Percentiles rank a stretch among this genome's conserved stretches.
phyloP scores from a whole-genome alignment of 2,113 vertebrate species.

The Corapipo altera region DNA sequence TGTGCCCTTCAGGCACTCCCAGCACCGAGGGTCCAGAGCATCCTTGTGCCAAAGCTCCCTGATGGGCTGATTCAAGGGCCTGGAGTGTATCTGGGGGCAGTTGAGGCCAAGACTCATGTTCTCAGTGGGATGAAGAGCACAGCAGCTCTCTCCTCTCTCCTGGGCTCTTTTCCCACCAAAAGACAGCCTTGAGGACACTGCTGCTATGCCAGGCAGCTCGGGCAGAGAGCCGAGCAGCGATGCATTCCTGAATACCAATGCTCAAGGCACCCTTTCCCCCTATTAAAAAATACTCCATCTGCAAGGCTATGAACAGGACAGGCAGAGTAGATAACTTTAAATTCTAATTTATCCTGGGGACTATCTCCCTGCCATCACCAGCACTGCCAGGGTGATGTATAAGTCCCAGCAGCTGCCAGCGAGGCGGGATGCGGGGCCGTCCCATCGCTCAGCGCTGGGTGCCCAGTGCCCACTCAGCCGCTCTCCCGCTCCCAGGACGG shows the following conservation, averaged over 20 bases:
- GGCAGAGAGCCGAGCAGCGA: background rate
- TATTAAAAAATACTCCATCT: background rate
- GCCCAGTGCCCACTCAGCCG: accelerated
- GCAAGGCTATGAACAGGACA: background rate
- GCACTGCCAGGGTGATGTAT: background rate
- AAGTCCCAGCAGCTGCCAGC: background rate
- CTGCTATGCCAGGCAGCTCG: background rate
- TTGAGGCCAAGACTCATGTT: background rate
- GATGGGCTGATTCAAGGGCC: background rate
- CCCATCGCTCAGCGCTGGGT: background rate
- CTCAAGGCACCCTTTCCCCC: background rate
- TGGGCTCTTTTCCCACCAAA: background rate
- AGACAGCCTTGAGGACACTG: background rate
- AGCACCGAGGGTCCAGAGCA: accelerated
- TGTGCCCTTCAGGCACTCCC: background rate
- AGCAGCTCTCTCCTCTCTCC: background rate
- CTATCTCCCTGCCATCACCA: background rate
- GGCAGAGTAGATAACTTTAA: background rate
- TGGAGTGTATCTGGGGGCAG: accelerated
- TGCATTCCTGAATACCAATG: background rate
- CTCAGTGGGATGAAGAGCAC: background rate
- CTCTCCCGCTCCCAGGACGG: accelerated
- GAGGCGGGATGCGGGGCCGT: accelerated
- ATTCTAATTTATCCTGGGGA: background rate
- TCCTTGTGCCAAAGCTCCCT: background rate